Evolutionary conservation across 2,113 vertebrate species (phyloP).

Genomic region (Vulpes vulpes): DNA sequence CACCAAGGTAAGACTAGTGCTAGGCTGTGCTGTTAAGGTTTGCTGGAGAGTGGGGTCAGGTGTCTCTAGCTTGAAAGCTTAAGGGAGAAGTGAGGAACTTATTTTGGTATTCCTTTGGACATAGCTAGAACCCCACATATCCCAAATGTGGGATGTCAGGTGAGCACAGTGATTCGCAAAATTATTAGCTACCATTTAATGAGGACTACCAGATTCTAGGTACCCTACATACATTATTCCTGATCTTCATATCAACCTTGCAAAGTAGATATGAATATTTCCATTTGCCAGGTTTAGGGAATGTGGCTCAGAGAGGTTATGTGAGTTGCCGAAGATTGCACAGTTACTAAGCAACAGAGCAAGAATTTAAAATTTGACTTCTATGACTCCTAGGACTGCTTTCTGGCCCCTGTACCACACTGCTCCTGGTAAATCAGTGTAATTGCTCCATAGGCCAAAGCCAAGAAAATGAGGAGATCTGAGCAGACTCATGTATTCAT

Average conservation of each 20-base stretch:
- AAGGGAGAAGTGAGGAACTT: background rate
- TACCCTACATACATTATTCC: background rate
- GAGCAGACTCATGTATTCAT: background rate
- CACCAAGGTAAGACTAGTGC: constrained; percentile 91
- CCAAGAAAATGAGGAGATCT: background rate
- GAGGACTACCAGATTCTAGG: background rate
- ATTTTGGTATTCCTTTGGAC: background rate
- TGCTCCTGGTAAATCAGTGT: background rate
- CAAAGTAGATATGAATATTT: background rate
- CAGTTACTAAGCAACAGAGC: background rate
- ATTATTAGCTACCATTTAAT: background rate
- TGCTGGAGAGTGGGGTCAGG: background rate
- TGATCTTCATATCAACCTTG: background rate
- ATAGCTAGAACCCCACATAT: background rate
- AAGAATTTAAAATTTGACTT: constrained; percentile 9
- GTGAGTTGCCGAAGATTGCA: background rate
- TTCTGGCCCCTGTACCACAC: background rate
- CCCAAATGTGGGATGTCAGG: background rate
- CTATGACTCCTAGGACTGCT: background rate
- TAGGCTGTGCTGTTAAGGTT: background rate
- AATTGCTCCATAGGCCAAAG: background rate
- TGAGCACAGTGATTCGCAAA: background rate
- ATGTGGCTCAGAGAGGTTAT: background rate
- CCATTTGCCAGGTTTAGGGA: background rate
- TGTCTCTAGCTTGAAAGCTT: background rate